These are phyloP conservation scores for Psittacula cyanocephala DNA, from an alignment of 2,113 vertebrate genomes.

Conservation along the genomic window DNA sequence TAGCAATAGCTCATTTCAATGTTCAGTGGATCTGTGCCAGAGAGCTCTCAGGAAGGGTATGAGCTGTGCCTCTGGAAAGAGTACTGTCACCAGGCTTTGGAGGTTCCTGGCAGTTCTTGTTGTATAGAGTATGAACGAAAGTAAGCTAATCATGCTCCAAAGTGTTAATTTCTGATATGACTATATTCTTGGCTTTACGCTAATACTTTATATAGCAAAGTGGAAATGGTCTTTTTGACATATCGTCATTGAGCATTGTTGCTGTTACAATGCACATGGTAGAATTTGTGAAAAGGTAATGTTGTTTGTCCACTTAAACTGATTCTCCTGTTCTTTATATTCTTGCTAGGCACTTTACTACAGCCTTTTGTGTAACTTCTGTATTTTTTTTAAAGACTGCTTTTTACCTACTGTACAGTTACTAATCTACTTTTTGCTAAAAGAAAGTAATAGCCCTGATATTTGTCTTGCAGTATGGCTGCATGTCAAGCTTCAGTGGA, in stretches of 20 bases:
- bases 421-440: conserved; percentile 47
- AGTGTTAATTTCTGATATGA: not conserved
- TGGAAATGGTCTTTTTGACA: not conserved
- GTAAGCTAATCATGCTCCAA: not conserved
- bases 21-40: not conserved
- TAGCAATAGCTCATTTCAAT: not conserved
- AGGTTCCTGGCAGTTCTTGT: not conserved
- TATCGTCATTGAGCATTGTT: not conserved
- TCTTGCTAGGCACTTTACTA: conserved; percentile 58
- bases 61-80: not conserved
- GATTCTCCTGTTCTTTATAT: conserved; percentile 32
- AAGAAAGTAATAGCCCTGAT: not conserved
- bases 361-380: conserved; percentile 18
- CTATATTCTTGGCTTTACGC: conserved; percentile 3
- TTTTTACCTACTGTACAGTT: conserved; percentile 62
- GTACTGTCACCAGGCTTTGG: not conserved
- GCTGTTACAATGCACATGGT: not conserved
- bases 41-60: not conserved
- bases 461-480: not conserved
- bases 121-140: not conserved
- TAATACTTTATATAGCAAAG: not conserved
- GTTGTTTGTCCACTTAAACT: not conserved
- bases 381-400: conserved; percentile 47
- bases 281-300: not conserved
- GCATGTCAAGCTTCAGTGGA: not conserved